These are phyloP conservation scores for Deroplatys truncata DNA, from an alignment of 2,888 invertebrate genomes.

Conservation along the genomic window DNA sequence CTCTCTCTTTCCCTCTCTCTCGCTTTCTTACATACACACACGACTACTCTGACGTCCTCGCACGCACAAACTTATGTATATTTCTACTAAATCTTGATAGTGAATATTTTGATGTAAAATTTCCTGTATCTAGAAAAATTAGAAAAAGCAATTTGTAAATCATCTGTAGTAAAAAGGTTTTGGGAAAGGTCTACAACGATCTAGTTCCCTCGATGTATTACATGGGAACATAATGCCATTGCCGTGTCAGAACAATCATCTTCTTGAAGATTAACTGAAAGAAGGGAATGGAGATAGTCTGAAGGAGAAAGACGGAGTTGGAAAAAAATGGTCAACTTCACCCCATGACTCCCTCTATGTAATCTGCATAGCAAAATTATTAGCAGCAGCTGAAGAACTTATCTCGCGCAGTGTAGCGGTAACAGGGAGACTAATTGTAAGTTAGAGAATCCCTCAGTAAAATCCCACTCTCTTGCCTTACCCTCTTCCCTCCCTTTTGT, in stretches of 20 bases:
- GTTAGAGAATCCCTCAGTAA: slow-evolving; percentile 23
- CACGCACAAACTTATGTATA: no score
- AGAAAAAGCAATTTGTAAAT: no score
- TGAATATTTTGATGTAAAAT: no score
- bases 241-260: neutral
- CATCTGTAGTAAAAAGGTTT: no score
- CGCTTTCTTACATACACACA: no score
- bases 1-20: no score
- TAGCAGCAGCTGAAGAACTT: slow-evolving; percentile 6
- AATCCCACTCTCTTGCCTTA: slow-evolving; percentile 6
- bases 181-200: no score
- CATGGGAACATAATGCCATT: no score
- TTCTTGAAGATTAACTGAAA: neutral
- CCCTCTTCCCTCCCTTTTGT: neutral
- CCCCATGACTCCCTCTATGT: slow-evolving; percentile 3
- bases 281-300: neutral
- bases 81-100: no score
- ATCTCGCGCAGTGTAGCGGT: slow-evolving; percentile 7
- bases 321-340: slow-evolving; percentile 11
- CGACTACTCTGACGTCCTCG: no score
- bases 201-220: no score
- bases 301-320: neutral
- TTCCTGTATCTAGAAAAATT: no score
- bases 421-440: slow-evolving; percentile 23
- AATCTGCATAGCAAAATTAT: slow-evolving; percentile 19